Evolutionary conservation across 2,113 vertebrate genomes (phyloP), one percentile per base, ranked within the genome.

Genomic region (Engraulis encrasicolus): DNA sequence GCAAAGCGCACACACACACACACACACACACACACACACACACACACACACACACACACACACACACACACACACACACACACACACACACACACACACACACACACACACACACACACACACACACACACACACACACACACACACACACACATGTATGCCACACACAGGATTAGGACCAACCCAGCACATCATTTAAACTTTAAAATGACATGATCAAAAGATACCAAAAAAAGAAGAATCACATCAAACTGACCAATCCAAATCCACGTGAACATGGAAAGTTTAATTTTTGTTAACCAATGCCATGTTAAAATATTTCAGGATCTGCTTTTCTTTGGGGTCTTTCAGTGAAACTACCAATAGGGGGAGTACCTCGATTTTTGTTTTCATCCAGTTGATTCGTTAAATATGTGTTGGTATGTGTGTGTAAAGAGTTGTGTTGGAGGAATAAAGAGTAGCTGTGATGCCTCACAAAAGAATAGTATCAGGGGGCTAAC

Each of bases 1-100:
- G n/a, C n/a, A n/a, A n/a, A n/a, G n/a, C 81, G 88, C 88, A 36
- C 78, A 38, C 40, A 81, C 45, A 50, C 83, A 74, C 58, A 83
- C 78, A 1, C 80, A 82, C 66, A 50, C 58, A 83, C 54, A 50
- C 48, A 58, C 79, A 52, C 0, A 31, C 19, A 27, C 37, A 83
- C 45, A 82, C 52, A 38, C 18, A 31, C 78, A 78, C 27, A 54
- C 7, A 80, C 15, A 31, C 20, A 19, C 77, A 84, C n/a, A n/a
- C n/a, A n/a, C 34, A n/a, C 80, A 81, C 37, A 20, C 31, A 36
- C 61, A 78, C n/a, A 27, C 38, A 12, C 6, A 38, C 17, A 54
- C 40, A 45, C 3, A 45, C 40, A 45, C 40, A 45, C n/a, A 45
- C 40, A 45, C 40, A 45, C 40, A n/a, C 40, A 45, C 40, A 45